Conservation (phyloP, 1,140 invertebrate species). For the Bombus sylvicola region DNA sequence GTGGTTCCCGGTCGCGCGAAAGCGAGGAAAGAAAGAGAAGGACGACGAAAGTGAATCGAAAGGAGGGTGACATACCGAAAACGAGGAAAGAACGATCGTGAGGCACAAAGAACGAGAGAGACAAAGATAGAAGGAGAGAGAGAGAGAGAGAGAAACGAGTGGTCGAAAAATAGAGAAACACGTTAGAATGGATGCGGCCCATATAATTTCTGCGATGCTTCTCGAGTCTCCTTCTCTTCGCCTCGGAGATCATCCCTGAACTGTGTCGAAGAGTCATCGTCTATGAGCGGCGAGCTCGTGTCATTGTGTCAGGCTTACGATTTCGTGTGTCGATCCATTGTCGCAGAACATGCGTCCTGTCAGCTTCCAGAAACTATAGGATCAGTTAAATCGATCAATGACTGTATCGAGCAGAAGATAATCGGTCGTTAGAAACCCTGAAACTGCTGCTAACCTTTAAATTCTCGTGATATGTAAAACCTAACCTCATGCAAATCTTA, state of each 20-base stretch:
- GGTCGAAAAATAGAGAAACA: constrained; percentile 51
- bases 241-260: constrained; percentile 76
- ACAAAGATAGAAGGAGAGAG: not conserved
- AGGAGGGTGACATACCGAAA: constrained; percentile 14
- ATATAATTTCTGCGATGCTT: constrained; percentile 81
- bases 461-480: not conserved
- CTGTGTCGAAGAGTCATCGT: constrained; percentile 69
- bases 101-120: not conserved
- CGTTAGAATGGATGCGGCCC: constrained; percentile 76
- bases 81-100: not conserved
- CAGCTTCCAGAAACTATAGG: not conserved
- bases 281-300: constrained; percentile 55
- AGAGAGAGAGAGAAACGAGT: constrained; percentile 5
- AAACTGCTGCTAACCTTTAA: too few species aligned
- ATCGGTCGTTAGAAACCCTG: too few species aligned
- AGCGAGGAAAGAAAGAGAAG: constrained; percentile 23
- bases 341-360: not conserved
- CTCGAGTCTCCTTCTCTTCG: constrained; percentile 71
- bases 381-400: not conserved
- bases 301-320: constrained; percentile 64
- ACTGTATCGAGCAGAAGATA: not conserved
- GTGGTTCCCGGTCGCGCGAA: constrained; percentile 56
- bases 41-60: constrained; percentile 38
- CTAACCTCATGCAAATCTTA: too few species aligned
- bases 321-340: constrained; percentile 29